A percentile compares a stretch with the other conserved stretches of the same genome.
Evolutionary conservation across 2,797 vertebrate genomes (phyloP).

Genomic region (Pteropus rufus): DNA sequence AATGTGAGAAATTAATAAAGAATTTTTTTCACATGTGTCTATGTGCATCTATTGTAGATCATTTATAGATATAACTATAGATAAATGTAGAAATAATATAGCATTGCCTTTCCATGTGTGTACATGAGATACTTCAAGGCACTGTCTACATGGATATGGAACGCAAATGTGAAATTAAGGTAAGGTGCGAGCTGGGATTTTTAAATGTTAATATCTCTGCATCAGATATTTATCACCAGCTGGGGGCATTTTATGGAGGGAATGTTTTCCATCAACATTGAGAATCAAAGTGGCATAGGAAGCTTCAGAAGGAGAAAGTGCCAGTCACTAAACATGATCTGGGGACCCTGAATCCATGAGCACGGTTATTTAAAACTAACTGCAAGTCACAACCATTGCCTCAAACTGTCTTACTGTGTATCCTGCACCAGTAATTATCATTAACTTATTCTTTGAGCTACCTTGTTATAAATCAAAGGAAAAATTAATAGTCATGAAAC

Average conservation of each 20-base stretch:
- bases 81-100: neutral
- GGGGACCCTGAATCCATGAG: neutral
- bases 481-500: neutral
- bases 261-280: constrained; percentile 1
- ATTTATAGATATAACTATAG: constrained; percentile 25
- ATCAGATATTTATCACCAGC: neutral
- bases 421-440: neutral
- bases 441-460: neutral
- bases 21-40: constrained; percentile 84
- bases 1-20: constrained; percentile 87
- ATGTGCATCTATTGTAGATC: constrained; percentile 72
- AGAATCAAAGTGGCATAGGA: neutral
- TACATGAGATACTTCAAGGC: neutral
- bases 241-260: neutral
- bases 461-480: neutral
- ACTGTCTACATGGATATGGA: neutral
- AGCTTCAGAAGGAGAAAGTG: neutral
- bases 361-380: neutral
- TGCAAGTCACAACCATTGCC: neutral
- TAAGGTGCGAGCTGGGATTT: neutral
- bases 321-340: neutral
- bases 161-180: neutral
- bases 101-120: neutral
- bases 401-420: neutral
- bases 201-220: neutral